These are phyloP conservation scores for Planiliza haematocheilus DNA, from an alignment of 2,113 vertebrate genomes.

Conservation along the genomic window DNA sequence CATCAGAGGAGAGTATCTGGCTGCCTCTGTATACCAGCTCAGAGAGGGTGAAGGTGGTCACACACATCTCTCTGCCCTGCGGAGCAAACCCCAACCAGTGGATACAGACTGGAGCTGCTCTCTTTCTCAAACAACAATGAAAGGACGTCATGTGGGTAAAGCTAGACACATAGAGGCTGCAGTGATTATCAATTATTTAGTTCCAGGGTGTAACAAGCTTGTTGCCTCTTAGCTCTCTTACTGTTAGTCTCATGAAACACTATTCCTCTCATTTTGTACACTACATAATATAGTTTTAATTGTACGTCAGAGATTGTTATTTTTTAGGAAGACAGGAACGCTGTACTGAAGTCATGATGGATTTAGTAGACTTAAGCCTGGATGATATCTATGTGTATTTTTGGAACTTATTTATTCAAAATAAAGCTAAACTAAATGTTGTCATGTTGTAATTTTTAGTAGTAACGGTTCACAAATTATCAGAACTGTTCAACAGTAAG, in stretches of 20 bases:
- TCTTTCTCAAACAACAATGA: conserved; percentile 94
- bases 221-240: not conserved
- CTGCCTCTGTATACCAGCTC: conserved; percentile 91
- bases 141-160: not conserved
- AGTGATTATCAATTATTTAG: not conserved
- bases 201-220: not conserved
- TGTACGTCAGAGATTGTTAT: not conserved
- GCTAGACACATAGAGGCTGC: not conserved
- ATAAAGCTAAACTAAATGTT: conserved; percentile 33
- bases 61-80: conserved; percentile 91
- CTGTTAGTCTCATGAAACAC: not conserved
- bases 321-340: not conserved
- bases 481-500: conserved; percentile 57
- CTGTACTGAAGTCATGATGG: not conserved
- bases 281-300: conserved; percentile 4
- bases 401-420: conserved; percentile 39
- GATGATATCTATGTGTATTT: conserved; percentile 11
- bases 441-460: not conserved
- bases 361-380: not conserved
- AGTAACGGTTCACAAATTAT: not conserved
- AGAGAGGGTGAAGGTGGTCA: conserved; percentile 91
- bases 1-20: conserved; percentile 89
- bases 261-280: not conserved
- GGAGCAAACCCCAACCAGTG: conserved; percentile 89
- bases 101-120: conserved; percentile 94